Evolutionary conservation across 2,888 invertebrate species (phyloP), one percentile per base, ranked within the genome.

Genomic region (Elysia crispata): DNA sequence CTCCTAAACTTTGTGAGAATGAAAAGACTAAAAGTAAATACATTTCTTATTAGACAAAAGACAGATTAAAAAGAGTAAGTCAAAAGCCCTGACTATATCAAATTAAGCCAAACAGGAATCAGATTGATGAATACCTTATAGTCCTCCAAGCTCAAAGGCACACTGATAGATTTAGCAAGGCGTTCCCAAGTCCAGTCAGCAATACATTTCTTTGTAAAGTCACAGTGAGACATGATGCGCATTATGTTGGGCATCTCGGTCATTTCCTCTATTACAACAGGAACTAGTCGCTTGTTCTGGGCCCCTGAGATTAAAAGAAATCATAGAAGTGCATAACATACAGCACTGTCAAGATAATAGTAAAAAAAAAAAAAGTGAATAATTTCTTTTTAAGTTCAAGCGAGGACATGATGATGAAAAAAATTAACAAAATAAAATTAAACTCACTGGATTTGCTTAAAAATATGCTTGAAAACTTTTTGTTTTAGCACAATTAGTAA

Each of bases 111-210:
- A 74, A 23, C 6, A 20, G 30, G n/a, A 54, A 54, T 23, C 50
- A 54, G 28, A 13, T 11, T n/a, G n/a, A 11, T 25, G 30, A 49
- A 20, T 49, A 62, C 62, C 54, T 31, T 41, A 69, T 74, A 79
- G 78, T 85, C 85, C 11, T 64, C 70, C 5, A 79, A 69, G 18
- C 94, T 94, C 85, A 94, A 89, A 31, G 94, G 94, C 60, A 97
- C 97, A 0, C 97, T 96, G 81, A 97, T 92, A 33, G 97, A 94
- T 83, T 96, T 96, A 28, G 96, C 96, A 83, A 97, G 96, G 95
- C 79, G 96, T 93, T 79, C 95, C 96, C 88, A 97, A 93, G 30
- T 97, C 94, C 73, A 90, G 33, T 88, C 87, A 8, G 83, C 67
- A 15, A 89, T 80, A 66, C 87, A 87, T 30, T 82, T 81, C 76